phyloP scores from a whole-genome alignment of 2,113 vertebrate species.

The Telmatochromis sp. region DNA sequence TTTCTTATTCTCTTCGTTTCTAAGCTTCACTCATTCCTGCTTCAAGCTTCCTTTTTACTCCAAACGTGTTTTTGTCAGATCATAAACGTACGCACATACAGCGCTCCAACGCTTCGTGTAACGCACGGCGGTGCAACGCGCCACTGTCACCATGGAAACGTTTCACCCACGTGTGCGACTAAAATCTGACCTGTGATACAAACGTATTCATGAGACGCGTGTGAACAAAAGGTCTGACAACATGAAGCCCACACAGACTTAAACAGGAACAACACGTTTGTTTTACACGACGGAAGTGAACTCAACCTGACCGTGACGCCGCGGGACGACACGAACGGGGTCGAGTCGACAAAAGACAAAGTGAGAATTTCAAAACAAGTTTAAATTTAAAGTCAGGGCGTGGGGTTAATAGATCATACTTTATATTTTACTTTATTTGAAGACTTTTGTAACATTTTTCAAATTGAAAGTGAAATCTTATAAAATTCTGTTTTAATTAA shows the following conservation, averaged over 20 bases:
- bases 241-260: background rate
- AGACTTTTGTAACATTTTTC: background rate
- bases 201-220: background rate
- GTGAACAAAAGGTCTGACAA: background rate
- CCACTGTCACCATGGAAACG: background rate
- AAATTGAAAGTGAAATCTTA: background rate
- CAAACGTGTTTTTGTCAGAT: background rate
- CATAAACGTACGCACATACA: background rate
- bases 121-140: rapidly evolving
- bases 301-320: background rate
- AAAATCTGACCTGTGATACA: background rate
- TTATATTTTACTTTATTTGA: background rate
- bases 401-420: background rate
- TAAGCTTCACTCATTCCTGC: background rate
- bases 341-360: background rate
- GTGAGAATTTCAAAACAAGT: background rate
- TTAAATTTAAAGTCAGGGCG: background rate
- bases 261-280: background rate
- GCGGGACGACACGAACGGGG: background rate
- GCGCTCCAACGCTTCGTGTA: background rate
- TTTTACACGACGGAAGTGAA: background rate
- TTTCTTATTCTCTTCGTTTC: background rate
- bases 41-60: background rate
- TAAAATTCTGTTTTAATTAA: background rate
- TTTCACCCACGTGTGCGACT: background rate